Percentiles rank a stretch among this genome's conserved stretches.
Evolutionary conservation across 2,113 vertebrate genomes (phyloP).

Genomic region (Mormyrus lacerda): DNA sequence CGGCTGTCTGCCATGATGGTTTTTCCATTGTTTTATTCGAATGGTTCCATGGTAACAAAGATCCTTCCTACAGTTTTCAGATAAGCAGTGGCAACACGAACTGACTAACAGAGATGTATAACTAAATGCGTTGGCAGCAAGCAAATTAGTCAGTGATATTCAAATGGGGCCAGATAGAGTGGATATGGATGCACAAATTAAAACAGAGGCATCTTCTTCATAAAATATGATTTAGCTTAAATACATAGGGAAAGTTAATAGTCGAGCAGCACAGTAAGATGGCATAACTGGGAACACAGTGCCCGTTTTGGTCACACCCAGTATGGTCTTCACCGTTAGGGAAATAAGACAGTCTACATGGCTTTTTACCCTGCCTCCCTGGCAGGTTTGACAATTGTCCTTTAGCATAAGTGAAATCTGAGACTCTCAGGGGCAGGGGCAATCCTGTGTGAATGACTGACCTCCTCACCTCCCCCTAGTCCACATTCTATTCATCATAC

Average conservation of each 20-base stretch:
- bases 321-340: background rate
- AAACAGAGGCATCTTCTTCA: background rate
- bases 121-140: background rate
- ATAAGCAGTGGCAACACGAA: constrained; percentile 1
- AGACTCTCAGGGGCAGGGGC: background rate
- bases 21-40: constrained; percentile 13
- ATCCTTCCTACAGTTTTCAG: constrained; percentile 18
- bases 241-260: background rate
- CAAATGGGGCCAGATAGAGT: background rate
- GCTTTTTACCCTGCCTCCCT: background rate
- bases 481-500: background rate
- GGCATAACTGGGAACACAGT: background rate
- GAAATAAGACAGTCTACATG: background rate
- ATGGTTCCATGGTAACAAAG: constrained; percentile 59
- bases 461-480: background rate
- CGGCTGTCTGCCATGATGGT: background rate
- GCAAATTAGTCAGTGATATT: background rate
- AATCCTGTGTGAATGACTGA: background rate
- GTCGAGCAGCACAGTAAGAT: background rate
- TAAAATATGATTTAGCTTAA: background rate
- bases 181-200: background rate
- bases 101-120: background rate
- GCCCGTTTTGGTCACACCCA: background rate
- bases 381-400: background rate
- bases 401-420: background rate